phyloP scores from a whole-genome alignment of 2,888 invertebrate genomes.

The Paralinhomoeus sp. region DNA sequence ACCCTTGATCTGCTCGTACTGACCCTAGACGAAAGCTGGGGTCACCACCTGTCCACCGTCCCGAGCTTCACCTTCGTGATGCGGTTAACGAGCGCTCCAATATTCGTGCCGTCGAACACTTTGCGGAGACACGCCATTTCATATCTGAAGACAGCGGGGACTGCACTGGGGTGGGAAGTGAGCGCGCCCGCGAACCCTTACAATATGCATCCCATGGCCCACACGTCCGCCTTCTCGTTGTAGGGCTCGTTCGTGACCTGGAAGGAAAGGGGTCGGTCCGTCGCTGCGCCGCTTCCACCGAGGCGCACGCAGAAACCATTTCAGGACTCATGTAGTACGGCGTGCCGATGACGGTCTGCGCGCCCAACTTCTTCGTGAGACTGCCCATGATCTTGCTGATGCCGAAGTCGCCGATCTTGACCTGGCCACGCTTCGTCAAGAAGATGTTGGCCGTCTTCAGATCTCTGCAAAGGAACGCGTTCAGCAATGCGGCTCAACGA shows the following conservation, averaged over 20 bases:
- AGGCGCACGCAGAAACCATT: constrained; percentile 10
- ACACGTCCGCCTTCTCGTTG: constrained; percentile 51
- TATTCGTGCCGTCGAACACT: constrained; percentile 47
- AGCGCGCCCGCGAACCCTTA: too few relatives aligned
- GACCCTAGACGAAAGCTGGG: constrained; percentile 34
- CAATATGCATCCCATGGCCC: constrained; percentile 44
- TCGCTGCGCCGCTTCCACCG: too few relatives aligned
- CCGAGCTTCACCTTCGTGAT: constrained; percentile 39
- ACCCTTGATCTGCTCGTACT: constrained; percentile 42
- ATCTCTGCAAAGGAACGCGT: constrained; percentile 39
- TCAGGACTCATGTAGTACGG: constrained; percentile 34
- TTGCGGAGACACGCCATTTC: constrained; percentile 48
- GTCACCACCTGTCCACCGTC: too few relatives aligned
- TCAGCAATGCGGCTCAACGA: too few relatives aligned
- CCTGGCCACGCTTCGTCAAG: constrained; percentile 40
- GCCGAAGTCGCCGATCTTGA: constrained; percentile 52
- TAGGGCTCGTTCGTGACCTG: constrained; percentile 52
- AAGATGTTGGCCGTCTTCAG: constrained; percentile 52
- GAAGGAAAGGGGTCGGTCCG: too few relatives aligned
- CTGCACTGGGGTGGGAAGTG: constrained; percentile 47
- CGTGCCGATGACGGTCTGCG: constrained; percentile 32
- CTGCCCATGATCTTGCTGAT: constrained; percentile 50
- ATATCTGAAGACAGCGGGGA: too few relatives aligned
- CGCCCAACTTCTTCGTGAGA: constrained; percentile 30
- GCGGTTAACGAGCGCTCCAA: constrained; percentile 47